These are phyloP conservation scores for Athalia rosae DNA, from an alignment of 2,888 invertebrate species.

Conservation along the genomic window DNA sequence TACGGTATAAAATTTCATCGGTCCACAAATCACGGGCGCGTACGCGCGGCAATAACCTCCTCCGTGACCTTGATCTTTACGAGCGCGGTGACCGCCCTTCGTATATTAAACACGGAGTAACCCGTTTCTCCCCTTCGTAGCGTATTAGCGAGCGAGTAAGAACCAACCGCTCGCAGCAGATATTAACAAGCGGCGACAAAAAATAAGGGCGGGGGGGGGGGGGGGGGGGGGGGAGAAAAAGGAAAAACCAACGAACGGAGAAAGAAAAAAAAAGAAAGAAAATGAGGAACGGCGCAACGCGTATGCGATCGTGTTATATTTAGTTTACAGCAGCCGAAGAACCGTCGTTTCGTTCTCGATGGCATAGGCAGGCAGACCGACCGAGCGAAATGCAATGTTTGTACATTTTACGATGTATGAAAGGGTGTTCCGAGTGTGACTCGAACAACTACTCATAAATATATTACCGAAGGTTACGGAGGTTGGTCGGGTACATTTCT, in stretches of 20 bases:
- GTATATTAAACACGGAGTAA: slow-evolving; percentile 55
- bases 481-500: slow-evolving; percentile 49
- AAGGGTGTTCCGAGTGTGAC: slow-evolving; percentile 56
- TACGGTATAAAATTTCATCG: background rate
- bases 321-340: slow-evolving; percentile 12
- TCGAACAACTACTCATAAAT: slow-evolving; percentile 63
- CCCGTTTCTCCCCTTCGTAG: slow-evolving; percentile 58
- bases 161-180: slow-evolving; percentile 15
- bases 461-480: slow-evolving; percentile 53
- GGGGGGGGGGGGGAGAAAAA: too few species aligned
- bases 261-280: too few species aligned
- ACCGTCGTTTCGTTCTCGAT: background rate
- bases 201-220: too few species aligned
- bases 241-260: too few species aligned
- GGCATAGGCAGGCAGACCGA: slow-evolving; percentile 48
- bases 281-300: slow-evolving; percentile 11
- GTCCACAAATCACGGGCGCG: slow-evolving; percentile 61
- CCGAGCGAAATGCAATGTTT: slow-evolving; percentile 33
- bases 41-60: slow-evolving; percentile 62
- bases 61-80: slow-evolving; percentile 56
- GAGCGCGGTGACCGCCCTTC: slow-evolving; percentile 53
- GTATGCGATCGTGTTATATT: slow-evolving; percentile 34
- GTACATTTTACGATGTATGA: slow-evolving; percentile 47
- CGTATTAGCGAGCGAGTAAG: slow-evolving; percentile 57
- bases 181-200: background rate